Percentiles rank a stretch among this genome's conserved stretches.
These are phyloP conservation scores for Hypanus sabinus DNA, from an alignment of 2,113 vertebrate genomes.

Conservation along the genomic window DNA sequence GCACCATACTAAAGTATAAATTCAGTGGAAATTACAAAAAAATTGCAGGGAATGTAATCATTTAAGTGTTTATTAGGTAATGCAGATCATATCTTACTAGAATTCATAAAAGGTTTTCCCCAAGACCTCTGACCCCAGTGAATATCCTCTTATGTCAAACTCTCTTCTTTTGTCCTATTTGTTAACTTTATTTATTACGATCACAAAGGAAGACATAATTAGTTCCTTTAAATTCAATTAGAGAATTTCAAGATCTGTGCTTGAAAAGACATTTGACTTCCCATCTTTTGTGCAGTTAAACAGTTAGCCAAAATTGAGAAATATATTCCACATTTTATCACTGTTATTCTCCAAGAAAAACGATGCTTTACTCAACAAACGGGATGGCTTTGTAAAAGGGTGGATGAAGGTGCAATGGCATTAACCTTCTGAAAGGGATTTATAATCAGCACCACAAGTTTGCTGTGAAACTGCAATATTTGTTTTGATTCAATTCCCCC, in stretches of 20 bases:
- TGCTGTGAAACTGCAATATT: neutral
- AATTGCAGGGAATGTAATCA: neutral
- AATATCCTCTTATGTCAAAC: neutral
- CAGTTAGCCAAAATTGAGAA: neutral
- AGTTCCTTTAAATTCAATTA: neutral
- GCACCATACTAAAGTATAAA: neutral
- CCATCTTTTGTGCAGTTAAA: neutral
- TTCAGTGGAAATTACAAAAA: neutral
- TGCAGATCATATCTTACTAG: neutral
- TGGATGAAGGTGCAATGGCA: neutral
- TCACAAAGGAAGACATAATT: neutral
- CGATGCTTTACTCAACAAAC: neutral
- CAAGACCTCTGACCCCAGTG: neutral
- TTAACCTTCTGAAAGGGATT: neutral
- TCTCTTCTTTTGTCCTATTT: neutral
- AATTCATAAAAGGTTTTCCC: neutral
- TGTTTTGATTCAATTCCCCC: neutral
- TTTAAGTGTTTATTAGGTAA: neutral
- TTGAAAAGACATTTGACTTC: neutral
- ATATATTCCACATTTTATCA: neutral
- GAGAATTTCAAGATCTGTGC: neutral
- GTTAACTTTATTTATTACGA: neutral
- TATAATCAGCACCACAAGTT: neutral
- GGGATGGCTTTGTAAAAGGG: neutral
- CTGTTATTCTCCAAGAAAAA: neutral